A percentile compares a stretch with the other conserved stretches of the same genome.
phyloP scores from a whole-genome alignment of 2,113 vertebrate species.

The Varanus komodoensis region DNA sequence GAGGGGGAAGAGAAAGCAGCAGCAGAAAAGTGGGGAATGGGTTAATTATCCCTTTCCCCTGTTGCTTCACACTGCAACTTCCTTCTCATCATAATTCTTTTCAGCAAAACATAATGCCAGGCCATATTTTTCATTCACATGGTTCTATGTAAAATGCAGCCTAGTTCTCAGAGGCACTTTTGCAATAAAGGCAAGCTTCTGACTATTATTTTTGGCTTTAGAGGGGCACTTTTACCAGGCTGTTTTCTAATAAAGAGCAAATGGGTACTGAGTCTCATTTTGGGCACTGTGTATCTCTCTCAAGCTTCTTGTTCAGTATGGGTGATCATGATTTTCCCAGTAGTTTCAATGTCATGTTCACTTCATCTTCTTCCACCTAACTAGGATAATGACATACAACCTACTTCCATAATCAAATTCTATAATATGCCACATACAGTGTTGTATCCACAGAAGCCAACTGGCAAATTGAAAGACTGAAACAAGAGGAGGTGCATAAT shows the following conservation, averaged over 20 bases:
- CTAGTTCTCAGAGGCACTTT: slow-evolving; percentile 30
- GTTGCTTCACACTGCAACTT: not conserved
- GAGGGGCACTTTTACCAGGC: slow-evolving; percentile 45
- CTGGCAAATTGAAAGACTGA: not conserved
- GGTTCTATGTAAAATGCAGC: not conserved
- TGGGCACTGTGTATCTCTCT: slow-evolving; percentile 40
- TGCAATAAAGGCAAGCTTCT: slow-evolving; percentile 47
- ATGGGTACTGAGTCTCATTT: slow-evolving; percentile 32
- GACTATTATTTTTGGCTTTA: slow-evolving; percentile 46
- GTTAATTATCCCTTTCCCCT: too few species aligned
- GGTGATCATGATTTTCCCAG: not conserved
- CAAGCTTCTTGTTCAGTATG: slow-evolving; percentile 21
- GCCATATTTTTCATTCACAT: not conserved
- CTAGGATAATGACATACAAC: slow-evolving; percentile 17
- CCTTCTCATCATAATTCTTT: not conserved
- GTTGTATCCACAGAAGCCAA: not conserved
- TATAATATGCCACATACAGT: not conserved
- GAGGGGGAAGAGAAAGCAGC: not conserved
- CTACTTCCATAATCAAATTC: not conserved
- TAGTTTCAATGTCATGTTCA: not conserved
- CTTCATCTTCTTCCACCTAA: not conserved
- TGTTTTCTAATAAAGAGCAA: slow-evolving; percentile 44
- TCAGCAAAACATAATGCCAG: not conserved
- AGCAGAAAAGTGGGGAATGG: not conserved
- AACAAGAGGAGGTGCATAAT: not conserved